Evolutionary conservation across 1,140 invertebrate species (phyloP).

Genomic region (Onthophagus taurus): DNA sequence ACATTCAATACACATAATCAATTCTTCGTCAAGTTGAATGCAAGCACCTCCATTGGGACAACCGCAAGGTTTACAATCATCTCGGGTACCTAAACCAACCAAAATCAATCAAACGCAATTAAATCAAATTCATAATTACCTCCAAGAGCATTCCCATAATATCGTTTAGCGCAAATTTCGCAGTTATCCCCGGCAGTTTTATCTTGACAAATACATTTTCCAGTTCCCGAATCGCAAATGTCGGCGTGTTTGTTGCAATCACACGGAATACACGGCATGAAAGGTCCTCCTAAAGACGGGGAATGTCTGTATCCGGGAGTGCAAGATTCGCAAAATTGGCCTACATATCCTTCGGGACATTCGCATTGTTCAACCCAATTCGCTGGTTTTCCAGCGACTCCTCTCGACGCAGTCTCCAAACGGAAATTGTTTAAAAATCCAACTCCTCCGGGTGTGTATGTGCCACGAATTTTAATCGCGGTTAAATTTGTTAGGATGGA

Average conservation of each 20-base stretch:
- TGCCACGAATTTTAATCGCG: constrained; percentile 86
- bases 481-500: constrained; percentile 87
- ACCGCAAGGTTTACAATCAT: constrained; percentile 88
- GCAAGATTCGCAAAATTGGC: constrained; percentile 96
- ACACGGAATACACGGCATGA: constrained; percentile 88
- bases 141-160: constrained; percentile 85
- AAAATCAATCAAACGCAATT: too few species aligned
- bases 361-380: constrained; percentile 91
- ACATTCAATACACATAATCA: constrained; percentile 89
- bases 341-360: constrained; percentile 81
- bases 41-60: constrained; percentile 92
- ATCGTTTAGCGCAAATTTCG: constrained; percentile 85
- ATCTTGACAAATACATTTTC: constrained; percentile 92
- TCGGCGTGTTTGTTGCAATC: constrained; percentile 94
- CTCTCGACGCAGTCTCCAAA: constrained; percentile 74
- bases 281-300: constrained; percentile 81
- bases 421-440: constrained; percentile 84
- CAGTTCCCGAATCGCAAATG: constrained; percentile 90
- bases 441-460: constrained; percentile 73
- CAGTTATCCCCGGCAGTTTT: constrained; percentile 95
- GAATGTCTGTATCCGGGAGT: constrained; percentile 86
- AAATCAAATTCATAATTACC: too few species aligned
- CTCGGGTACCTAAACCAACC: constrained; percentile 58
- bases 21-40: constrained; percentile 71
- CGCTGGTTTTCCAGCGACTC: constrained; percentile 68